These are phyloP conservation scores for Gopherus flavomarginatus DNA, from an alignment of 2,113 vertebrate genomes.

Conservation along the genomic window DNA sequence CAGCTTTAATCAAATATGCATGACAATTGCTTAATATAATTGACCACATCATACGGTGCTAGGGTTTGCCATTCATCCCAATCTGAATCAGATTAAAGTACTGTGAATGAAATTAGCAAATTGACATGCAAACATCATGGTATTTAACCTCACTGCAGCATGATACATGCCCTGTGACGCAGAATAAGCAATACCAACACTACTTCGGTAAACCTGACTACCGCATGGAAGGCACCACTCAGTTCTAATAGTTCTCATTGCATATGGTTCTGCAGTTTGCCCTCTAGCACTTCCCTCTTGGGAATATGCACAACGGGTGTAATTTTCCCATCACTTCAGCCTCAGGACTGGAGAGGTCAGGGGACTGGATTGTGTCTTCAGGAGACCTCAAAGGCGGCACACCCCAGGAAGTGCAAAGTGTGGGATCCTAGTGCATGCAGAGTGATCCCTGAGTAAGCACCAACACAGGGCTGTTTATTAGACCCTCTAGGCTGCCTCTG, in stretches of 20 bases:
- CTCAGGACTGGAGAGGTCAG: neutral
- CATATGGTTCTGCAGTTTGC: neutral
- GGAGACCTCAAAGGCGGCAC: too few species aligned
- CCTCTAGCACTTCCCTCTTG: neutral
- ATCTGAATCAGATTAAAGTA: accelerated
- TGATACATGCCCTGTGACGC: accelerated
- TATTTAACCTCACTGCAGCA: accelerated
- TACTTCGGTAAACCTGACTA: neutral
- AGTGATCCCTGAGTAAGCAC: too few species aligned
- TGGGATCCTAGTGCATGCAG: too few species aligned
- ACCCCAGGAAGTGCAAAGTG: too few species aligned
- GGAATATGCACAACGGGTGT: too few species aligned
- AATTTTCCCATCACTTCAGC: neutral
- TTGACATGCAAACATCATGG: accelerated
- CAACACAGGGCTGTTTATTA: neutral
- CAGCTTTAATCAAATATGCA: neutral
- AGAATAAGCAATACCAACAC: neutral
- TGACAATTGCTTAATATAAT: neutral
- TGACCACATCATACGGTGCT: neutral
- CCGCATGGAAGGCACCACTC: too few species aligned
- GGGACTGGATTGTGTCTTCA: neutral
- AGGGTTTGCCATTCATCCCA: accelerated
- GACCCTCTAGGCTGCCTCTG: neutral
- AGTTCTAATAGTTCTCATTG: neutral
- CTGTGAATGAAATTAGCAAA: neutral